Evolutionary conservation across 35 echinoderm and acorn worm species (phyloP).

Genomic region (Apostichopus californicus): DNA sequence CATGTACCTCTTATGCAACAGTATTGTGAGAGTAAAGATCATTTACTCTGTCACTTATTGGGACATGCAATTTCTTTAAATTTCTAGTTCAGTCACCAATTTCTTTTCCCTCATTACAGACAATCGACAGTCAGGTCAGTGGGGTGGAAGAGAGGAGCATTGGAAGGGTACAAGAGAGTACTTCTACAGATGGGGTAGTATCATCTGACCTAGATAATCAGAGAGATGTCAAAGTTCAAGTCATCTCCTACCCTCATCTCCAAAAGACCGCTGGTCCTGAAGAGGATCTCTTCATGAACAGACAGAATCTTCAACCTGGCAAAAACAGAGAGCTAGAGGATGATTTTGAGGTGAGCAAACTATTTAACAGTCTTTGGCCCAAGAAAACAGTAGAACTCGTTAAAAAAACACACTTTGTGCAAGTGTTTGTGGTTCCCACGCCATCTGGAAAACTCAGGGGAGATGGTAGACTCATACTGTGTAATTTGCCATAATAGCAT

Average conservation of each 20-base stretch:
- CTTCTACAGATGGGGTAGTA: background rate
- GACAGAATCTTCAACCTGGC: background rate
- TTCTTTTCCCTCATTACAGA: background rate
- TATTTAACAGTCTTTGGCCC: background rate
- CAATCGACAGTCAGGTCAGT: background rate
- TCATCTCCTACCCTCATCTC: background rate
- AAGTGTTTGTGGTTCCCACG: too few relatives aligned
- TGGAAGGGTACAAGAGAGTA: background rate
- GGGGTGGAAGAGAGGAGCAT: background rate
- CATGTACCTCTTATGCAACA: too few relatives aligned
- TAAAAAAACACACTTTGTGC: too few relatives aligned
- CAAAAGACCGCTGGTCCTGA: conserved; percentile 1
- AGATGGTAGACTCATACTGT: too few relatives aligned
- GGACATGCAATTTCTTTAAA: too few relatives aligned
- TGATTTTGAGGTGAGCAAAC: conserved; percentile 27
- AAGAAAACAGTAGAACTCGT: background rate
- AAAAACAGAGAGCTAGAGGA: conserved; percentile 3
- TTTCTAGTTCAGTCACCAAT: too few relatives aligned
- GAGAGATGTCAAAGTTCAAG: conserved; percentile 6
- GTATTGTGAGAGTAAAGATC: too few relatives aligned
- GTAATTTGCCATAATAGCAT: too few relatives aligned
- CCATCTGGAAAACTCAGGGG: too few relatives aligned
- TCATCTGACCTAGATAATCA: conserved; percentile 6
- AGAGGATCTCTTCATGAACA: conserved; percentile 26
- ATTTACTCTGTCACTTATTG: too few relatives aligned